These are phyloP conservation scores for Aeoliscus strigatus DNA, from an alignment of 2,797 vertebrate species.

Conservation along the genomic window DNA sequence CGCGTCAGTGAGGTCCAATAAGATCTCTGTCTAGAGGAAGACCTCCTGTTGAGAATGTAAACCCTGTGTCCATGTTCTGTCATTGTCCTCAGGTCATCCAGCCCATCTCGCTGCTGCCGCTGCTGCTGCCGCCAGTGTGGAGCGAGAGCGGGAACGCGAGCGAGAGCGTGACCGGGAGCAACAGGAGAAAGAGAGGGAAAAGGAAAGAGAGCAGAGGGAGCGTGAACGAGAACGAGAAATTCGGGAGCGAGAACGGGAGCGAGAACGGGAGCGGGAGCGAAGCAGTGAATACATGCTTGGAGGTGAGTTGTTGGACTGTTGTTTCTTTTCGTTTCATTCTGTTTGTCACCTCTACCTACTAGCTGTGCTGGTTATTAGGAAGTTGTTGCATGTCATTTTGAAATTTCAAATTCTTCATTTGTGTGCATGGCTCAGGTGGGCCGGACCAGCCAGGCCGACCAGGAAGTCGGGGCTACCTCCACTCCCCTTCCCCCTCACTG, in stretches of 20 bases:
- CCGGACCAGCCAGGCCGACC: constrained; percentile 87
- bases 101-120: constrained; percentile 79
- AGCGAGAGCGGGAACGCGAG: constrained; percentile 83
- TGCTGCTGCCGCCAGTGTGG: constrained; percentile 73
- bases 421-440: constrained; percentile 59
- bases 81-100: constrained; percentile 79
- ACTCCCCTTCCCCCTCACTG: constrained; percentile 88
- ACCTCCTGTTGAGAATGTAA: neutral
- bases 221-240: constrained; percentile 67
- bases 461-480: constrained; percentile 86
- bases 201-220: constrained; percentile 77
- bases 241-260: constrained; percentile 71
- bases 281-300: constrained; percentile 82
- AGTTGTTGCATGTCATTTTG: constrained; percentile 2
- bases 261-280: constrained; percentile 66
- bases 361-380: no score
- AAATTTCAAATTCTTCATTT: constrained; percentile 2
- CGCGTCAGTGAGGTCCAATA: neutral
- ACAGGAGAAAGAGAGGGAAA: constrained; percentile 75
- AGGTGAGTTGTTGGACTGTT: constrained; percentile 67
- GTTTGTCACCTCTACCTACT: no score
- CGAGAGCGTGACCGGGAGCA: constrained; percentile 75
- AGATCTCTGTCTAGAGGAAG: no score
- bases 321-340: no score
- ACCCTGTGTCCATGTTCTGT: constrained; percentile 26